These are phyloP conservation scores for Sciaenops ocellatus DNA, from an alignment of 2,797 vertebrate species.

Conservation along the genomic window DNA sequence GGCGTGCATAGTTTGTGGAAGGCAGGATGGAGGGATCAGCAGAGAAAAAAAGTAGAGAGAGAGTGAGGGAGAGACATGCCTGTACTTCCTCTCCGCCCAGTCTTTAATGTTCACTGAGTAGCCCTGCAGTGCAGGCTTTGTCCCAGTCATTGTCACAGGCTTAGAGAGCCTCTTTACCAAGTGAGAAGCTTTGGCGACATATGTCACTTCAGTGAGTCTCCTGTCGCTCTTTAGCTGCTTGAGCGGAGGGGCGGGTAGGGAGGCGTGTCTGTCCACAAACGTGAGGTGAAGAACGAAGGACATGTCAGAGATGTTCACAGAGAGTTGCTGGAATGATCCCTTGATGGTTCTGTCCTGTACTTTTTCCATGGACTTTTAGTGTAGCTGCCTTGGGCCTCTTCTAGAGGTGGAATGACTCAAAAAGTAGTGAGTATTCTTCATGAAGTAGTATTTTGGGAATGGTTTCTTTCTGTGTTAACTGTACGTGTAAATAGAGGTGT, in stretches of 20 bases:
- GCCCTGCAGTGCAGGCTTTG: conserved; percentile 78
- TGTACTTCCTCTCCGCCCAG: conserved; percentile 68
- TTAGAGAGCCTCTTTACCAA: conserved; percentile 77
- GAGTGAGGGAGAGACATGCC: conserved; percentile 56
- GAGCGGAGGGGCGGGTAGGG: conserved; percentile 71
- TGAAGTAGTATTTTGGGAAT: conserved; percentile 19
- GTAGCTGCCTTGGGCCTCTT: conserved; percentile 41
- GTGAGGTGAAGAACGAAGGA: conserved; percentile 68
- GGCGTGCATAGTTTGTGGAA: conserved; percentile 55
- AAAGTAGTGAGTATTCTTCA: conserved; percentile 73
- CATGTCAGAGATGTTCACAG: conserved; percentile 72
- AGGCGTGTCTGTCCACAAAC: conserved; percentile 67
- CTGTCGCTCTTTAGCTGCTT: conserved; percentile 73
- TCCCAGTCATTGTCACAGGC: conserved; percentile 80
- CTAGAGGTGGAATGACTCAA: conserved; percentile 62
- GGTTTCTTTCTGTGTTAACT: conserved; percentile 12
- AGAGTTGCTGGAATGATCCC: conserved; percentile 64
- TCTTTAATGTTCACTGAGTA: conserved; percentile 71
- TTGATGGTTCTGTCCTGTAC: conserved; percentile 33
- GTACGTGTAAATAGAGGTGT: conserved; percentile 5
- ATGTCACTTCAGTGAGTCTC: conserved; percentile 83
- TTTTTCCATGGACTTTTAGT: conserved; percentile 58
- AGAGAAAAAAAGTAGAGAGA: conserved; percentile 27
- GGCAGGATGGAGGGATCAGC: conserved; percentile 58
- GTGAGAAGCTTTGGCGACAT: conserved; percentile 86